Percentiles rank a stretch among this genome's conserved stretches.
phyloP scores from a whole-genome alignment of 2,113 vertebrate species.

The Neodontobutis hainanensis region DNA sequence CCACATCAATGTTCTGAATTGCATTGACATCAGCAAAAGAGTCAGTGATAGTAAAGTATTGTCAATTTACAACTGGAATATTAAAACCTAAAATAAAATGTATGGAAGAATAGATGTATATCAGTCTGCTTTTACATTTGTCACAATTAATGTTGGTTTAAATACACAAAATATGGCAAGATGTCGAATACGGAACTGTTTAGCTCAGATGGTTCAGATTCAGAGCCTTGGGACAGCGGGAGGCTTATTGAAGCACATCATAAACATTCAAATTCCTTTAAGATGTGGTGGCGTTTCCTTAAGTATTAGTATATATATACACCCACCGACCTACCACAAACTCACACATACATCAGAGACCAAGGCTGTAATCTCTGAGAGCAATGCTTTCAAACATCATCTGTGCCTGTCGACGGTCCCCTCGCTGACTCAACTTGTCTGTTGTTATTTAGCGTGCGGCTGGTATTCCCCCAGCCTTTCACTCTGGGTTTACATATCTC shows the following conservation, averaged over 20 bases:
- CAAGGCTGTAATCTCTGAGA: slow-evolving; percentile 13
- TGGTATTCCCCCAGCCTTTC: slow-evolving; percentile 55
- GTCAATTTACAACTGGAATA: too few species aligned
- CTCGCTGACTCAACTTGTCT: slow-evolving; percentile 43
- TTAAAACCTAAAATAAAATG: too few species aligned
- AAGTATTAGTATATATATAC: slow-evolving; percentile 3
- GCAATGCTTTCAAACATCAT: slow-evolving; percentile 60
- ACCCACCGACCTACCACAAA: slow-evolving; percentile 15
- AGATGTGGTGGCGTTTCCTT: slow-evolving; percentile 2
- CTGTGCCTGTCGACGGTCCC: slow-evolving; percentile 38
- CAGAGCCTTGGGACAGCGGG: not conserved
- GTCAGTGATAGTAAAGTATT: too few species aligned
- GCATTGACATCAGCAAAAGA: not conserved
- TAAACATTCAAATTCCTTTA: slow-evolving; percentile 18
- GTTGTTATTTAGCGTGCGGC: slow-evolving; percentile 47
- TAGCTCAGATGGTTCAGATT: slow-evolving; percentile 32
- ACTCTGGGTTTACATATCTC: slow-evolving; percentile 74
- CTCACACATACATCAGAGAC: slow-evolving; percentile 31
- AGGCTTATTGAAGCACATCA: slow-evolving; percentile 13
- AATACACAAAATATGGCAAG: slow-evolving; percentile 9
- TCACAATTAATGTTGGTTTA: slow-evolving; percentile 5
- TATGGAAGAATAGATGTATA: too few species aligned
- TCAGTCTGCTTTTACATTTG: too few species aligned
- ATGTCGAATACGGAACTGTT: not conserved
- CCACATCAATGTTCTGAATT: too few species aligned